Percentiles rank a stretch among this genome's conserved stretches.
phyloP scores from a whole-genome alignment of 2,113 vertebrate species.

The Urocitellus parryii region DNA sequence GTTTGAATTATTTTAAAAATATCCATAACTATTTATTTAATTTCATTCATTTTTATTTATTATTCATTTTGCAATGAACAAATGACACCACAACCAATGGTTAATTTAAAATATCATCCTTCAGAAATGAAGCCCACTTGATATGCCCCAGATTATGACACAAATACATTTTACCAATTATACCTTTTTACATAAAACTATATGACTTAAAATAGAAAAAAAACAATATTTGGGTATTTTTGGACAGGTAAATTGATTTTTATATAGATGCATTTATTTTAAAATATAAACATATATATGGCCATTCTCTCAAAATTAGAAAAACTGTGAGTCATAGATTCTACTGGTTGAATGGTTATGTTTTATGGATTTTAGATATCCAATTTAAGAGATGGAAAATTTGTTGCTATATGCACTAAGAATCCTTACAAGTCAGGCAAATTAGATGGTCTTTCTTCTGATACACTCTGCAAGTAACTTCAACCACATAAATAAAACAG shows the following conservation, averaged over 20 bases:
- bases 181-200: not conserved
- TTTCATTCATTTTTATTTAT: not conserved
- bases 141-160: not conserved
- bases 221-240: not conserved
- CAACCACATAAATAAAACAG: not conserved
- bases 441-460: not conserved
- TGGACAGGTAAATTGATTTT: not conserved
- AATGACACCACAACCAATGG: not conserved
- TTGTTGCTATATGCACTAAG: not conserved
- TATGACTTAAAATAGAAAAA: not conserved
- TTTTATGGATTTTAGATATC: not conserved
- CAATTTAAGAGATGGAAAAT: slow-evolving; percentile 12
- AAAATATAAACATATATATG: not conserved
- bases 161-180: not conserved
- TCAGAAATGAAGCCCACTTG: not conserved
- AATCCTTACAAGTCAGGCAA: not conserved
- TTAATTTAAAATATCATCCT: not conserved
- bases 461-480: not conserved
- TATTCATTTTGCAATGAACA: not conserved
- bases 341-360: not conserved
- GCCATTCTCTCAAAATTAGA: slow-evolving; percentile 17
- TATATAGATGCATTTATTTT: not conserved
- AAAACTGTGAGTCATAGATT: not conserved
- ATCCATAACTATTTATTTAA: not conserved
- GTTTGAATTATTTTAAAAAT: not conserved